phyloP scores from a whole-genome alignment of 2,888 invertebrate species.

The Deilephila elpenor region DNA sequence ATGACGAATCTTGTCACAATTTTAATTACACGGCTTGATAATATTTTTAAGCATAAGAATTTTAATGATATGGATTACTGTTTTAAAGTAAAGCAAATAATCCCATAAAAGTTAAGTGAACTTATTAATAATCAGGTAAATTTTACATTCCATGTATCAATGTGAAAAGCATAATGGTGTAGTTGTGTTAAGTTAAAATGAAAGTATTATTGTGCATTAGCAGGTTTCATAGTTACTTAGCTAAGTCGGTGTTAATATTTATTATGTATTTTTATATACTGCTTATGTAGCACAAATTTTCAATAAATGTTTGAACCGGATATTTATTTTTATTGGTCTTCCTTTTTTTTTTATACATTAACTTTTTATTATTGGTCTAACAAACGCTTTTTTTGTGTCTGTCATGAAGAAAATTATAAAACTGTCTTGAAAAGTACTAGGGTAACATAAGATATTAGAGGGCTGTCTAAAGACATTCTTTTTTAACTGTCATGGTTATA shows the following conservation, averaged over 20 bases:
- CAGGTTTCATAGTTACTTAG: constrained; percentile 71
- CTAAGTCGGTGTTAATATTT: constrained; percentile 82
- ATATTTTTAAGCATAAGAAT: constrained; percentile 31
- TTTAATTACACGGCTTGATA: constrained; percentile 24
- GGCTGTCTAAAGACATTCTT: no score
- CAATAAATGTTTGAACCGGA: constrained; percentile 81
- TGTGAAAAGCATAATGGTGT: constrained; percentile 52
- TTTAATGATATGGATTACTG: constrained; percentile 13
- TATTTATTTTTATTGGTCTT: constrained; percentile 10
- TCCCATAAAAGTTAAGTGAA: background rate
- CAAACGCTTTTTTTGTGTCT: no score
- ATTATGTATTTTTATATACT: constrained; percentile 84
- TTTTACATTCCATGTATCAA: constrained; percentile 61
- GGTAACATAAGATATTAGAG: no score
- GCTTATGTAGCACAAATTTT: constrained; percentile 84
- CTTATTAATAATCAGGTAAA: constrained; percentile 9
- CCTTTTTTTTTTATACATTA: constrained; percentile 29
- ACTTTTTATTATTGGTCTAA: no score
- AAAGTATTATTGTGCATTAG: constrained; percentile 82
- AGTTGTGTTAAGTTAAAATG: constrained; percentile 67
- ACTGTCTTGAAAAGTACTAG: no score
- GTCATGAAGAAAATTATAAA: no score
- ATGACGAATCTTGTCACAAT: constrained; percentile 30
- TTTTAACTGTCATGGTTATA: no score
- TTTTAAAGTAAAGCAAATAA: constrained; percentile 1